Base-by-base conservation (phyloP, 2,797 vertebrate species). In the Antrozous pallidus region DNA sequence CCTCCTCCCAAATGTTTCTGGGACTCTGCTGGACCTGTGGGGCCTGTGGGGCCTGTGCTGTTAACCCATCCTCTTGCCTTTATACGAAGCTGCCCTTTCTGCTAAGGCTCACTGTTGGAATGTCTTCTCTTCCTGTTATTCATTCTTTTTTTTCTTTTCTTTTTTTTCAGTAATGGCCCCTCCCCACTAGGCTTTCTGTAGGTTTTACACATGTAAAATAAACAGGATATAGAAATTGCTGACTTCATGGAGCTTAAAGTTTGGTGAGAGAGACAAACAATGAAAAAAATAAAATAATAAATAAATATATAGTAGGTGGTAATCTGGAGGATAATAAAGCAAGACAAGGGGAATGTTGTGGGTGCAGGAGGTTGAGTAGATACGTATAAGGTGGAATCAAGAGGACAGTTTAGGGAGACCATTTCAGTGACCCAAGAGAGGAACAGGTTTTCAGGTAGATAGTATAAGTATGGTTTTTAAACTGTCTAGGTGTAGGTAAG, bases 391-490 rank as follows among this genome's bases (percentile, higher is more conserved):
- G 11, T 82, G 38, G n/a, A 89, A 77, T 49, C 14, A 26, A 67
- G 67, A 18, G 69, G n/a, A 70, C 16, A 24, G 31, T 80, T 86
- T 86, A 45, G n/a, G n/a, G 63, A 79, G 45, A 77, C 42, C 42
- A 31, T 26, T 63, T n/a, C 51, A 89, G 0, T 86, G 70, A 63
- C 38, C 14, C 8, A 56, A 42, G 36, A 80, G 51, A 75, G 65
- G 20, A 85, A 28, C 49, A 67, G 14, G n/a, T 85, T 86, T 93
- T 56, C 24, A 90, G 49, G 51, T 80, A 80, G 36, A 49, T 14
- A 75, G 14, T 74, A 45, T 67, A 82, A 58, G 11, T 92, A 86
- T 94, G 42, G 11, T 85, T 77, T 94, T 94, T 42, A 96, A 70
- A 70, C 16, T 38, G 28, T 88, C 20, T 75, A 36, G 31, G 26